Base-by-base conservation (phyloP, 2,797 vertebrate species). In the Schizopygopsis malacanthus region DNA sequence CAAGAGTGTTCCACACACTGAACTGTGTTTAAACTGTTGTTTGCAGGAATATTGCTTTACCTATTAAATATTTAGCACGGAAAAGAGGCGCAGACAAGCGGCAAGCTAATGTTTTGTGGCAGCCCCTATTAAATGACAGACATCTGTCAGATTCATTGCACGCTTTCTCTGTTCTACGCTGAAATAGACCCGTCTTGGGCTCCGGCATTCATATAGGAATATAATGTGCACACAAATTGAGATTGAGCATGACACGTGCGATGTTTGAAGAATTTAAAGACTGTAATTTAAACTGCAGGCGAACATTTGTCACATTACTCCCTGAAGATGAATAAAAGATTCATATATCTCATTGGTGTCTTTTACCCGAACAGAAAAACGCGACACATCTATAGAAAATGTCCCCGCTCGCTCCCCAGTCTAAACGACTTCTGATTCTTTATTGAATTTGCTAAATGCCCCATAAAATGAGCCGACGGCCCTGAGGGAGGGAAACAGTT, bases 371-470 rank as follows among this genome's bases (percentile, higher is more conserved):
- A 47, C 79, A 71, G 78, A 84, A 50, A 77, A 61, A 33, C 20
- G n/a, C 12, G 37, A 33, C 61, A 25, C 20, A 25, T 82, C 63
- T 70, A 69, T 52, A 65, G 69, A 87, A 82, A 85, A 87, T 52
- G 77, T 67, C 83, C 20, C 43, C n/a, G 15, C 76, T 65, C 6
- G 69, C 69, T 82, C 33, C 69, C 41, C 43, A 25, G 76, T 79
- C 45, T 75, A 73, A 84, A 78, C 13, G 82, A 52, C 71, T 28
- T 75, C 82, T 67, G 81, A 63, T 63, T 85, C 81, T 94, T 92
- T 94, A 95, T 94, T 94, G 94, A 93, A 94, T 95, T 94, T 94
- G 93, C 92, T 95, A 95, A 96, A 95, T 94, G 95, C 91, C 92
- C 94, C 67, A 85, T 75, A 87, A 79, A 84, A 81, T 84, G 69